Evolutionary conservation across 2,797 vertebrate genomes (phyloP), one percentile per base, ranked within the genome.

Genomic region (Takifugu rubripes): DNA sequence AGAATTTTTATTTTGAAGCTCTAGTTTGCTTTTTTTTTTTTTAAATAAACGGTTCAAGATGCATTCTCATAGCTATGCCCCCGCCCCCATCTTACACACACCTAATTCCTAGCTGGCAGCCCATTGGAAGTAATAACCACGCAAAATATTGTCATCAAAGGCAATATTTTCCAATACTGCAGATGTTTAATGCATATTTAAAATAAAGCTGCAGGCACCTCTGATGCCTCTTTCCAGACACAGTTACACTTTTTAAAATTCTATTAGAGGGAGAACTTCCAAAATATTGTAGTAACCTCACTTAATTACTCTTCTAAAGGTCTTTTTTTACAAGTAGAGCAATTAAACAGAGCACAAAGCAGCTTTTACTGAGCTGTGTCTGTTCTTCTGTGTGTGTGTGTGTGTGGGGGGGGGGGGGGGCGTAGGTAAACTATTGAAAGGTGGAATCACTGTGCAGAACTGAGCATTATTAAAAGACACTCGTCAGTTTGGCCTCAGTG

Each of bases 271-370:
- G 55, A 31, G 47, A 11, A 59, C 50, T 56, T 55, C 9, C 42
- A 59, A 31, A 59, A 61, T 49, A 42, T 25, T 21, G 72, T 58
- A 64, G 50, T 65, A 69, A 74, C 50, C 56, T 1, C 72, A 68
- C 67, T 59, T 36, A 75, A 75, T 75, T 61, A 64, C 16, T 67
- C 40, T 45, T 59, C 58, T 59, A 49, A 60, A 42, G 21, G 17
- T 51, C 14, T 54, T 44, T 64, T 64, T 87, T 82, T 77, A 76
- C 67, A 24, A 68, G 68, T 52, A 49, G 10, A 49, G 72, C 75
- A 66, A 87, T 84, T 78, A 71, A 70, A 45, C 68, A 79, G 60
- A 64, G 61, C 54, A 80, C 66, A 66, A 44, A 61, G 62, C 72
- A 60, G 50, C 40, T 73, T 16, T 24, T 44, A 31, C 55, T 27